These are phyloP conservation scores for Sisyra terminalis DNA, from an alignment of 2,888 invertebrate genomes.

Conservation along the genomic window DNA sequence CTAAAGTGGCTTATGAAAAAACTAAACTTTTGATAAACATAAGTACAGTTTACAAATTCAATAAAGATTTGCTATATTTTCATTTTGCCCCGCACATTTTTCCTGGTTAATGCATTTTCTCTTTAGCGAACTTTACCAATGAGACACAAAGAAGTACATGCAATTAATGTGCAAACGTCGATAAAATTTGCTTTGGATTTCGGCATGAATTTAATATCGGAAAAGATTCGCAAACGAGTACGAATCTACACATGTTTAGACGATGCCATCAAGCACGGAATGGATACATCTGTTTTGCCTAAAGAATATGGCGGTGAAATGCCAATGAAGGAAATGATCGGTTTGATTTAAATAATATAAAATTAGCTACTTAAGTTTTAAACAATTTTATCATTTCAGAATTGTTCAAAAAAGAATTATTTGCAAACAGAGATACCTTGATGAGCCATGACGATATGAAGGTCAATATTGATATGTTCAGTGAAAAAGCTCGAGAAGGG, in stretches of 20 bases:
- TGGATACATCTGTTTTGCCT: slow-evolving; percentile 38
- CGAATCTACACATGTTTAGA: slow-evolving; percentile 44
- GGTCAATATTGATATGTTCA: slow-evolving; percentile 50
- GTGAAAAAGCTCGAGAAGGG: slow-evolving; percentile 52
- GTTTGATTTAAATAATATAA: slow-evolving; percentile 26
- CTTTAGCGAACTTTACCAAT: slow-evolving; percentile 56
- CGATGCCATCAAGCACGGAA: slow-evolving; percentile 29
- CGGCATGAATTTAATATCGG: slow-evolving; percentile 58
- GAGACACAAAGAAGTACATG: slow-evolving; percentile 65
- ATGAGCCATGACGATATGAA: slow-evolving; percentile 52
- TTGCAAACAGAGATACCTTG: slow-evolving; percentile 38
- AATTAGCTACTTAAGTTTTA: not conserved
- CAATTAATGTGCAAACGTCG: slow-evolving; percentile 55
- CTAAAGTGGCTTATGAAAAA: too few species aligned
- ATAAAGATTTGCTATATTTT: too few species aligned
- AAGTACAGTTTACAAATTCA: too few species aligned
- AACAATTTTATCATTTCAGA: slow-evolving; percentile 30
- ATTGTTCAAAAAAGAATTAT: slow-evolving; percentile 52
- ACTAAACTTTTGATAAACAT: too few species aligned
- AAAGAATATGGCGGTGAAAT: slow-evolving; percentile 72
- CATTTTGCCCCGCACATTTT: too few species aligned
- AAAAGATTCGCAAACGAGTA: slow-evolving; percentile 57
- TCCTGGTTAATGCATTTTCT: slow-evolving; percentile 9
- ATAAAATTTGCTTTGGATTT: slow-evolving; percentile 62
- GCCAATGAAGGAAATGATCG: slow-evolving; percentile 70